Evolutionary conservation across 1,140 invertebrate species (phyloP).

Genomic region (Leucophenga varia): DNA sequence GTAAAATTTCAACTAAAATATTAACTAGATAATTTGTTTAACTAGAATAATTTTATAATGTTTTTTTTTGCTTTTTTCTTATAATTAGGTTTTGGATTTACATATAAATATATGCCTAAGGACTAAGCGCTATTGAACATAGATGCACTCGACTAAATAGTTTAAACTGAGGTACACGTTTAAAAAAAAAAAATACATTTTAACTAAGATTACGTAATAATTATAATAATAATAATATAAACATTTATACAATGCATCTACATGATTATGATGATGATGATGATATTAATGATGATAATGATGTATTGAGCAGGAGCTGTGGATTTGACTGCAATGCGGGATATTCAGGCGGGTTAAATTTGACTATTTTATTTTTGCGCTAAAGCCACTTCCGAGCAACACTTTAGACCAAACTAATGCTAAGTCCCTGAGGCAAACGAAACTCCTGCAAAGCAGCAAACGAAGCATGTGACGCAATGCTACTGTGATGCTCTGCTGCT

Average conservation of each 20-base stretch:
- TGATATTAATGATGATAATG: no score
- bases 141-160: constrained; percentile 42
- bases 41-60: constrained; percentile 20
- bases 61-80: constrained; percentile 13
- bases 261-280: no score
- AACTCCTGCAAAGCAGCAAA: constrained; percentile 17
- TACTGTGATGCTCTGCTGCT: constrained; percentile 8
- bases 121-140: no score
- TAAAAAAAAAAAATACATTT: constrained; percentile 36
- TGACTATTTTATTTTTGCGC: constrained; percentile 28
- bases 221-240: constrained; percentile 17
- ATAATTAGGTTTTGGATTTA: constrained; percentile 36
- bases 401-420: constrained; percentile 35
- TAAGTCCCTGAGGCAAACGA: constrained; percentile 33
- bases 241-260: no score
- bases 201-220: constrained; percentile 29
- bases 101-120: constrained; percentile 11
- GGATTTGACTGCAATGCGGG: no score
- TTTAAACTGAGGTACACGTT: constrained; percentile 41
- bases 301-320: no score
- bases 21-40: constrained; percentile 6
- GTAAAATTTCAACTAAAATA: constrained; percentile 21
- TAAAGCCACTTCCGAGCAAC: not conserved
- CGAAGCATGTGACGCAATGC: constrained; percentile 14
- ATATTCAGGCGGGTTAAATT: constrained; percentile 21